Percentiles rank a stretch among this genome's conserved stretches.
These are phyloP conservation scores for Sebastes fasciatus DNA, from an alignment of 2,113 vertebrate genomes.

Conservation along the genomic window DNA sequence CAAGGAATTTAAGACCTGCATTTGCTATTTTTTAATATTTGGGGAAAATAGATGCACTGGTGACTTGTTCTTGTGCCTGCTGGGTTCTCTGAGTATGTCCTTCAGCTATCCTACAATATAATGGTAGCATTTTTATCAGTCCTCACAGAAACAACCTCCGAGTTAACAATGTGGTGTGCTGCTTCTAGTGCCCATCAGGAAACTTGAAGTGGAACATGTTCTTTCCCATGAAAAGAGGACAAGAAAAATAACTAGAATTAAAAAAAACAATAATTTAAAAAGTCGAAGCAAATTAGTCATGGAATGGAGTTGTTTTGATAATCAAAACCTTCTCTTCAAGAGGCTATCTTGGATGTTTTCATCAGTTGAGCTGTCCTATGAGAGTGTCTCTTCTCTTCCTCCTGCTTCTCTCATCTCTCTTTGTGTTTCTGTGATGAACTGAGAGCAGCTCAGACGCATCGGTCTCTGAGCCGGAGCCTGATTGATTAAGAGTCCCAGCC, in stretches of 20 bases:
- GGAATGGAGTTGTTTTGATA: constrained; percentile 20
- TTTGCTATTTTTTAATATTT: neutral
- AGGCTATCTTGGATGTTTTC: constrained; percentile 12
- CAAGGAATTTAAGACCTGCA: neutral
- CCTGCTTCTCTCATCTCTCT: constrained; percentile 18
- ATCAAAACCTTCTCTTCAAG: constrained; percentile 11
- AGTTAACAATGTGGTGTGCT: neutral
- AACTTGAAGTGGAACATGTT: neutral
- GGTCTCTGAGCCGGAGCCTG: constrained; percentile 35
- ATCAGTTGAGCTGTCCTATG: neutral
- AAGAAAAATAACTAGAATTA: neutral
- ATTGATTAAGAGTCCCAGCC: constrained; percentile 39
- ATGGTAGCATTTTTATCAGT: neutral
- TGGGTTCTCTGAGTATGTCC: neutral
- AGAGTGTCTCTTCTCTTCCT: neutral
- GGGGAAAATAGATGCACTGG: neutral
- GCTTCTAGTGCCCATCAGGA: neutral
- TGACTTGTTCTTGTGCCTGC: neutral
- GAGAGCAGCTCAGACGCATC: constrained; percentile 16
- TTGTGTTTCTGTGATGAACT: neutral
- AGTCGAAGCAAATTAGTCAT: neutral
- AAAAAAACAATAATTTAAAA: neutral
- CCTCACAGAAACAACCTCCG: neutral
- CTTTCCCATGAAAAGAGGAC: neutral
- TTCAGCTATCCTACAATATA: neutral